These are phyloP conservation scores for Gnathonemus echidnorhynchus DNA, from an alignment of 2,113 vertebrate genomes.

Conservation along the genomic window DNA sequence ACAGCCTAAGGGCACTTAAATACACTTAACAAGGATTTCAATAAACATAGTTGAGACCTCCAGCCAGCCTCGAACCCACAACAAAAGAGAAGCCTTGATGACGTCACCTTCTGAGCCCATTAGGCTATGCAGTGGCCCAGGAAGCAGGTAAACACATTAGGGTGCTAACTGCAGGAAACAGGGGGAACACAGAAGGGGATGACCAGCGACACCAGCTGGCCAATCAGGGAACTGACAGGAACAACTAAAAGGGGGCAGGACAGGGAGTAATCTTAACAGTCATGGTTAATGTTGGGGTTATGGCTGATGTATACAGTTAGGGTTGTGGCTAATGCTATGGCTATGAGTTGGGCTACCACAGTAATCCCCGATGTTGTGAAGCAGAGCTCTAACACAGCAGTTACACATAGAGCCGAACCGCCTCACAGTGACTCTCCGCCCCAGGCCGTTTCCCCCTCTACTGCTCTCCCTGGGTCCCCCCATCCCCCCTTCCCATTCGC, in stretches of 20 bases:
- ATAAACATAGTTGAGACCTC: not conserved
- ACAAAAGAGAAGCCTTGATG: not conserved
- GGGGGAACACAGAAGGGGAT: not conserved
- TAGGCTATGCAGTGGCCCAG: not conserved
- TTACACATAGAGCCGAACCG: not conserved
- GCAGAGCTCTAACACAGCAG: not conserved
- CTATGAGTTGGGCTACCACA: not conserved
- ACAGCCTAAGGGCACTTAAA: not conserved
- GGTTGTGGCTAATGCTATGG: not conserved
- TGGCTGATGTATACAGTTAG: not conserved
- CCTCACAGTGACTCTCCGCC: slow-evolving; percentile 18
- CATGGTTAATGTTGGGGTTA: not conserved
- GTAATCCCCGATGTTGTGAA: not conserved
- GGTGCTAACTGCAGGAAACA: not conserved
- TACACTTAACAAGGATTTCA: not conserved
- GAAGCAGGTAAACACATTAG: not conserved
- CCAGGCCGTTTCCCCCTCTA: not conserved
- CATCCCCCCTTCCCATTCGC: not conserved
- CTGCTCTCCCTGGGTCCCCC: not conserved
- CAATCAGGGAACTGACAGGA: not conserved
- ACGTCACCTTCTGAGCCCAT: not conserved
- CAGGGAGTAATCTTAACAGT: not conserved
- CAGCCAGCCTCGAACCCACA: not conserved
- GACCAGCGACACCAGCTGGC: not conserved
- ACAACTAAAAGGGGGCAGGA: not conserved